These are phyloP conservation scores for Siniperca knerii DNA, from an alignment of 2,113 vertebrate species.

Conservation along the genomic window DNA sequence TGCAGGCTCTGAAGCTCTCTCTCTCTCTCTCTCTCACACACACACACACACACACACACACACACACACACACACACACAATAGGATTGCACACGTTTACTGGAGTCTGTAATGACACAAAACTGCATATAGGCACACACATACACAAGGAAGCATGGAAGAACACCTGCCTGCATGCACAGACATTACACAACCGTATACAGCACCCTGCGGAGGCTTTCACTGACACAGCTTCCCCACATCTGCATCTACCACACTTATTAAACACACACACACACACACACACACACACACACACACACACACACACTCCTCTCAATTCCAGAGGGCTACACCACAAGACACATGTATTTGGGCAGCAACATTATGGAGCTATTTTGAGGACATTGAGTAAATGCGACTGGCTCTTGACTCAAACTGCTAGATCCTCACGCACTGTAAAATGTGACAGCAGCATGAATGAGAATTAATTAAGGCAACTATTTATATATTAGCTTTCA, in stretches of 20 bases:
- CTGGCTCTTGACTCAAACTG: conserved; percentile 21
- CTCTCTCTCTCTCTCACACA: not conserved
- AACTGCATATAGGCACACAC: not conserved
- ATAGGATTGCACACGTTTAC: conserved; percentile 24
- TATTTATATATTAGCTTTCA: conserved; percentile 21
- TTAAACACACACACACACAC: conserved; percentile 20
- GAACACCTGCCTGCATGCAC: conserved; percentile 45
- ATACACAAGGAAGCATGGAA: not conserved
- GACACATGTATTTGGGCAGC: conserved; percentile 66
- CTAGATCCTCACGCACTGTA: conserved; percentile 25
- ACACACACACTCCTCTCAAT: conserved; percentile 24
- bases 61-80: conserved; percentile 6
- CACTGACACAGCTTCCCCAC: conserved; percentile 35
- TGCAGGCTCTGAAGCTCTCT: conserved; percentile 3
- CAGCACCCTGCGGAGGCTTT: conserved; percentile 47
- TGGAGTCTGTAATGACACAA: conserved; percentile 18
- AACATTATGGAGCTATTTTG: conserved; percentile 65
- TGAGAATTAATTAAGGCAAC: conserved; percentile 36
- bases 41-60: conserved; percentile 15
- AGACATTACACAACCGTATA: conserved; percentile 34
- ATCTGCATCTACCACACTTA: conserved; percentile 57
- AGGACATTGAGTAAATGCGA: conserved; percentile 57
- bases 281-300: conserved; percentile 30
- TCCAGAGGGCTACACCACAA: conserved; percentile 62
- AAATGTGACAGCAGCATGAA: conserved; percentile 36